Base-by-base conservation (phyloP, 1,140 invertebrate genomes). In the Saccostrea glomerata region DNA sequence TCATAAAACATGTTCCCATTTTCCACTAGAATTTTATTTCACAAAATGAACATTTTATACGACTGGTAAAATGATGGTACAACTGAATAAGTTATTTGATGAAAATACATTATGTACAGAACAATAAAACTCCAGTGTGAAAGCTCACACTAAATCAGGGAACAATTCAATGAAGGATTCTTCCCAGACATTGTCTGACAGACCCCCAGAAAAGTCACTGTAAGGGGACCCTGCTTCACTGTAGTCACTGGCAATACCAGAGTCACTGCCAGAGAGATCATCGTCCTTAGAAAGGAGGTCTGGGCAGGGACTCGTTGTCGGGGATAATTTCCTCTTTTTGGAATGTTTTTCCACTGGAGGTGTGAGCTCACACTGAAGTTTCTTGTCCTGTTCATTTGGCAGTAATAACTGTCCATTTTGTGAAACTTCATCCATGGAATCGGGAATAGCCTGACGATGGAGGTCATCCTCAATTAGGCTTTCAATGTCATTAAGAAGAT, bases 111-210 rank as follows among this genome's bases (percentile, higher is more conserved):
- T 85, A 88, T 73, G 54, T 84, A 88, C 83, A 88, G 23, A 88
- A 73, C 60, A 88, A 87, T 82, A 84, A 70, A 40, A 87, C 60
- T 84, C 30, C 54, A 84, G 12, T 54, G 23, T 36, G 20, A 82
- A n/a, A 40, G 47, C 15, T 87, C 77, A 94, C 77, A 92, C 70
- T 30, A 94, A 86, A 85, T 89, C 90, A 17, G 93, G 93, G 87
- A 94, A 94, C 63, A 94, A 87, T 87, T 94, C 93, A 58, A 90
- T 91, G 88, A 94, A 94, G 9, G 92, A 93, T 86, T 94, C 93
- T 70, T 94, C 92, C 93, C 93, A 94, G 0, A 87, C 66, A 84
- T 89, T 85, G 54, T 93, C 93, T 56, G 88, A 82, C 11, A 92
- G 86, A 66, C 86, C 86, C 9, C 86, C 85, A 77, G 86, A 60